These are phyloP conservation scores for Forbesichthys papilliferus DNA, from an alignment of 2,113 vertebrate genomes.

Conservation along the genomic window DNA sequence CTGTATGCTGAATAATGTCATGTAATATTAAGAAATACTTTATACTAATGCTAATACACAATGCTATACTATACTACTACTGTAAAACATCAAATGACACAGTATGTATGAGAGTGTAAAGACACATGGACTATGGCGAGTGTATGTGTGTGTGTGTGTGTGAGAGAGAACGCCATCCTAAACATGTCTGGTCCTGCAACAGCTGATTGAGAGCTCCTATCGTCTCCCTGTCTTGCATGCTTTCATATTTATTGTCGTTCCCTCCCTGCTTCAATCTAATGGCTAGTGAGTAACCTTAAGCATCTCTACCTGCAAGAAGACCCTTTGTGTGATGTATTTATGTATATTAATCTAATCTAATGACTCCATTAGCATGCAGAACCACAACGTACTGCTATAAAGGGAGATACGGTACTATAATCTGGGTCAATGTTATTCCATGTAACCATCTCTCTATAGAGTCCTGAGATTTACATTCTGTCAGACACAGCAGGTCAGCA, in stretches of 20 bases:
- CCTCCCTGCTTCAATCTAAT: slow-evolving; percentile 13
- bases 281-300: slow-evolving; percentile 4
- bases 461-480: slow-evolving; percentile 36
- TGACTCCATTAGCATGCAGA: slow-evolving; percentile 47
- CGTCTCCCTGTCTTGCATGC: background rate
- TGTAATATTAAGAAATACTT: too few relatives aligned
- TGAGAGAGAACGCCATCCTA: background rate
- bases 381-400: slow-evolving; percentile 4
- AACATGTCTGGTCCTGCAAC: slow-evolving; percentile 1
- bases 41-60: too few relatives aligned
- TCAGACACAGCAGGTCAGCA: slow-evolving; percentile 7
- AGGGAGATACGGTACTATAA: slow-evolving; percentile 40
- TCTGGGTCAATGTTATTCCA: slow-evolving; percentile 73
- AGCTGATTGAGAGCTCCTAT: too few relatives aligned
- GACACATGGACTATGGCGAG: background rate
- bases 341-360: slow-evolving; percentile 20
- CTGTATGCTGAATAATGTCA: too few relatives aligned
- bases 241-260: background rate
- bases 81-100: too few relatives aligned
- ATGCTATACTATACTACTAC: too few relatives aligned
- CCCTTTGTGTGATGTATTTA: background rate
- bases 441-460: slow-evolving; percentile 39
- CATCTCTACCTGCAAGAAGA: background rate
- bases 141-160: background rate
- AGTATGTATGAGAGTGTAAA: background rate